Conservation (phyloP, 1,140 invertebrate genomes). For the Tetramorium simillimum region DNA sequence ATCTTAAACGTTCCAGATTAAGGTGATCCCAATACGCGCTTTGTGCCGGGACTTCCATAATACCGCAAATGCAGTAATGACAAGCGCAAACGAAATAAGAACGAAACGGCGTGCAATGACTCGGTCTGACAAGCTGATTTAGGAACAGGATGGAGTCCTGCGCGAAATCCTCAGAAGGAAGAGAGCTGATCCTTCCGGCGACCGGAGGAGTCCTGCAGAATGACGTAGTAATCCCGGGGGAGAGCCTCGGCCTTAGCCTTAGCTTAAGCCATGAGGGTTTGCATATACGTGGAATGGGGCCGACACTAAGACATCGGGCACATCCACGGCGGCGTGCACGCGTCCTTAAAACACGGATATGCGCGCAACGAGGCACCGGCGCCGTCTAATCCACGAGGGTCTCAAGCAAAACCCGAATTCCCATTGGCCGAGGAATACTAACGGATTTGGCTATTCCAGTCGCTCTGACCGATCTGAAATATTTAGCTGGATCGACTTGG, state of each 20-base stretch:
- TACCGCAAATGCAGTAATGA: not conserved
- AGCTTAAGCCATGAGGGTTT: slow-evolving; percentile 78
- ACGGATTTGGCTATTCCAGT: slow-evolving; percentile 74
- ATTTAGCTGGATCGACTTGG: slow-evolving; percentile 71
- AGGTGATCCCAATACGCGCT: not conserved
- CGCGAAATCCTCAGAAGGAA: slow-evolving; percentile 76
- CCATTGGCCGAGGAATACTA: slow-evolving; percentile 70
- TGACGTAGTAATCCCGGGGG: slow-evolving; percentile 78
- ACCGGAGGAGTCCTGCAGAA: slow-evolving; percentile 77
- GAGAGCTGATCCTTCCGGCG: slow-evolving; percentile 78
- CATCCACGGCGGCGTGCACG: slow-evolving; percentile 55
- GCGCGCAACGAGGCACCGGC: slow-evolving; percentile 61
- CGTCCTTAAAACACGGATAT: slow-evolving; percentile 75
- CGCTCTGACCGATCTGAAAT: slow-evolving; percentile 73
- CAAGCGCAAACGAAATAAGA: slow-evolving; percentile 9
- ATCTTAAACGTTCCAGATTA: not conserved
- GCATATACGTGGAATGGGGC: slow-evolving; percentile 72
- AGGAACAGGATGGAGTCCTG: slow-evolving; percentile 71
- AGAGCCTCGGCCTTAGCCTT: slow-evolving; percentile 77
- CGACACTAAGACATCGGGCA: slow-evolving; percentile 70
- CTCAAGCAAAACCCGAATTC: slow-evolving; percentile 67
- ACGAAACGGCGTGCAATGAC: slow-evolving; percentile 61
- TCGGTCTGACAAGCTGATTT: slow-evolving; percentile 74
- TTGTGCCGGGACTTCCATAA: not conserved
- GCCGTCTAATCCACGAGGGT: slow-evolving; percentile 69